Conservation (phyloP, 2,113 vertebrate species). For the Indicator maculatus region DNA sequence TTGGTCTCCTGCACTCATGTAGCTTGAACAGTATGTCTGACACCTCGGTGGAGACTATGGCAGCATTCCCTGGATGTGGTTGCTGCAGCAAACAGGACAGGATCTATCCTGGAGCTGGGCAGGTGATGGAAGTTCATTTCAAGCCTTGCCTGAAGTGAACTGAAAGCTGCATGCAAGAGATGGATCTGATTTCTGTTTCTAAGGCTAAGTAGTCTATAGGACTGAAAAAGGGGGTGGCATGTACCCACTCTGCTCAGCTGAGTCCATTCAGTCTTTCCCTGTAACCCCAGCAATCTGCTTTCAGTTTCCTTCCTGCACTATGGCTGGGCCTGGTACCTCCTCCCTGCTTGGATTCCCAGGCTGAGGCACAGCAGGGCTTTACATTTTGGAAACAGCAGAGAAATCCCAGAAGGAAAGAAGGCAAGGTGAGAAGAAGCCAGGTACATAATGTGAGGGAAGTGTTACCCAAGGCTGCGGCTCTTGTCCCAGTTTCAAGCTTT, state of each 20-base stretch:
- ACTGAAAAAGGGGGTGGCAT: neutral
- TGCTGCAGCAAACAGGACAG: neutral
- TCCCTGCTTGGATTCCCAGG: neutral
- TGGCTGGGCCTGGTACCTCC: neutral
- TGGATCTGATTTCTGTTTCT: neutral
- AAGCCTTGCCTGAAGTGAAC: neutral
- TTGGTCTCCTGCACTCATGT: rapidly evolving
- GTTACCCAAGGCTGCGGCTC: neutral
- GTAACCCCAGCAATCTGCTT: neutral
- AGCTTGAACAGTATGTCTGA: neutral
- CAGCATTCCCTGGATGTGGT: neutral
- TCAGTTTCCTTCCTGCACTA: neutral
- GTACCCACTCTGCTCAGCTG: neutral
- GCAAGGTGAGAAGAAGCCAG: neutral
- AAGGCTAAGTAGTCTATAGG: neutral
- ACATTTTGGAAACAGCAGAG: neutral
- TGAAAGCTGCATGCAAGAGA: neutral
- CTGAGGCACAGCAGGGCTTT: neutral
- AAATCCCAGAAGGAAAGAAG: neutral
- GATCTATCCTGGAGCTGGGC: neutral
- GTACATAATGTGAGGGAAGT: neutral
- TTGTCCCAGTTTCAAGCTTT: neutral
- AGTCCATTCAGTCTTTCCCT: neutral
- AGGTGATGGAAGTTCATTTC: neutral
- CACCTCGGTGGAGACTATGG: neutral